Evolutionary conservation across 2,797 vertebrate genomes (phyloP), one percentile per base, ranked within the genome.

Genomic region (Lacerta agilis): DNA sequence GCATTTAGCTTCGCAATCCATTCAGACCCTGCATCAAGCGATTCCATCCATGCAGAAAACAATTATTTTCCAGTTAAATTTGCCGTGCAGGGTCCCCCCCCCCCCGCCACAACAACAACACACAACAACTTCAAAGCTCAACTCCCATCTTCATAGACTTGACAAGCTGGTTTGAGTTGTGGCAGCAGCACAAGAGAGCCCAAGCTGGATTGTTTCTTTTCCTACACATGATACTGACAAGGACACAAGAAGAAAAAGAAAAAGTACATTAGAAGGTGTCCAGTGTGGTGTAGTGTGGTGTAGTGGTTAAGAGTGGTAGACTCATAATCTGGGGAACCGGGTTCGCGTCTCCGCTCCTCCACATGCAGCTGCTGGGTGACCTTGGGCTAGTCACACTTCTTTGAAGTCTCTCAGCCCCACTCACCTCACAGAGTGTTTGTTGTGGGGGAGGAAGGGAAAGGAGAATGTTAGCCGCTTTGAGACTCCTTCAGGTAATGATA

Each of bases 1-100:
- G 93, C 92, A 91, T 89, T 92, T 93, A 88, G 92, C 93, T 91
- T 92, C 75, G 41, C 94, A 90, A 90, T 93, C 90, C 82, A 93
- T 94, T 92, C 82, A 94, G 92, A 92, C 94, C 93, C 84, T 25
- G 4, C 58, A 95, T 92, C 87, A 90, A 95, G 83, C 69, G 93
- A 89, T 93, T 95, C 87, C 90, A 90, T 87, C 77, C 83, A 87
- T 88, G 89, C 79, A 93, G 87, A 95, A 96, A 96, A 92, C 49
- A 94, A 90, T 87, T 94, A 91, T 90, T 94, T 95, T 92, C 69
- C 76, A 41, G 91, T 94, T 94, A 95, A 92, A 96, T 95, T 94
- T 94, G 36, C 88, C 90, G 90, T 87, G 38, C 91, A 87, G 2
- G 69, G 93, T 49, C 5, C 0, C 15, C 18, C 25, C n/a, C 29